Conservation (phyloP, 2,797 vertebrate genomes). For the Amblyopsis hoosieri region DNA sequence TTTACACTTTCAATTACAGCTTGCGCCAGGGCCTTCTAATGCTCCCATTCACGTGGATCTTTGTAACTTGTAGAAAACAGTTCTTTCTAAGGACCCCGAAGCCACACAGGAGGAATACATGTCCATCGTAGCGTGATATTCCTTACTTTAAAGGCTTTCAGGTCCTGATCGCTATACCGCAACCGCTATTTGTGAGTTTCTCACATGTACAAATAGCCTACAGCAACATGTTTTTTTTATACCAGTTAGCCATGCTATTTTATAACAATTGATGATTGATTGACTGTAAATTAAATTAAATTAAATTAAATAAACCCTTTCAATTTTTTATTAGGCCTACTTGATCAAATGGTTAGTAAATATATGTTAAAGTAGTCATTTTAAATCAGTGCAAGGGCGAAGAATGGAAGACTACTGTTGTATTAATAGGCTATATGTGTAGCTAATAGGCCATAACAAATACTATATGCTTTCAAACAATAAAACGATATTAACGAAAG, state of each 20-base stretch:
- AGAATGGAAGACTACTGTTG: no score
- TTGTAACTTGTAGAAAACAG: slow-evolving; percentile 72
- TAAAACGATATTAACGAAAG: slow-evolving; percentile 49
- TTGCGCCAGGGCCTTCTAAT: slow-evolving; percentile 62
- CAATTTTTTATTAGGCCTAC: no score
- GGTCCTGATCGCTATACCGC: slow-evolving; percentile 33
- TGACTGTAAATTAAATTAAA: no score
- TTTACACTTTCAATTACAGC: slow-evolving; percentile 82
- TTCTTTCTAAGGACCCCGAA: slow-evolving; percentile 65
- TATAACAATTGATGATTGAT: no score
- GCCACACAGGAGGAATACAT: slow-evolving; percentile 74
- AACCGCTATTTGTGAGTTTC: slow-evolving; percentile 20
- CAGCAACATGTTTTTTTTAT: not conserved
- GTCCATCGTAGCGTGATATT: slow-evolving; percentile 69
- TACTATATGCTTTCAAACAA: slow-evolving; percentile 21
- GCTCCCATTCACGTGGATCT: slow-evolving; percentile 74
- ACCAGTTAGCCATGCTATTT: no score
- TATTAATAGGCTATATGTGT: not conserved
- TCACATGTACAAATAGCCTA: slow-evolving; percentile 24
- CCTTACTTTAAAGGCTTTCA: slow-evolving; percentile 29
- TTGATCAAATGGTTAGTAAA: no score
- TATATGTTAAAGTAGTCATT: no score
- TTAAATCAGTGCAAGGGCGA: no score
- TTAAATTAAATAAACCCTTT: no score
- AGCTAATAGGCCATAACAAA: not conserved